phyloP scores from a whole-genome alignment of 2,797 vertebrate genomes.

The Bradypodion ventrale region DNA sequence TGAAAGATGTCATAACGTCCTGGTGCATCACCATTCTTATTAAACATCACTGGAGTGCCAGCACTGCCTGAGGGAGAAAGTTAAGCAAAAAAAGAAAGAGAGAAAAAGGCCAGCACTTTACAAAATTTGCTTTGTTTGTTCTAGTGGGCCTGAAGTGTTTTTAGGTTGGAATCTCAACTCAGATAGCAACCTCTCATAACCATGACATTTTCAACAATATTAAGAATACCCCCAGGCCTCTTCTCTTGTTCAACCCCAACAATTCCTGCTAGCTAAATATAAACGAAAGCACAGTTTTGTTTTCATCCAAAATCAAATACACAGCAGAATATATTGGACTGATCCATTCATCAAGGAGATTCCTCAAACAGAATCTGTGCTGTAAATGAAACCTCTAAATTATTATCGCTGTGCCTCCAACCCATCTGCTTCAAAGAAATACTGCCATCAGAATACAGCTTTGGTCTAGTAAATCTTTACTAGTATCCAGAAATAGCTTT shows the following conservation, averaged over 20 bases:
- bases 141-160: fast-evolving
- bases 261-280: not conserved
- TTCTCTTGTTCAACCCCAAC: not conserved
- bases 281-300: conserved; percentile 1
- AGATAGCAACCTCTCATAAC: not conserved
- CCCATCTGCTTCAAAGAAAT: conserved; percentile 64
- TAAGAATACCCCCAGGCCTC: not conserved
- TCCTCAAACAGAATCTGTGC: conserved; percentile 40
- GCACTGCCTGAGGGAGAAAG: conserved; percentile 86
- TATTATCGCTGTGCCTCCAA: not conserved
- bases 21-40: conserved; percentile 94
- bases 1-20: conserved; percentile 98
- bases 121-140: not conserved
- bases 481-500: conserved; percentile 62
- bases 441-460: conserved; percentile 59
- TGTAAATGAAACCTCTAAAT: conserved; percentile 45
- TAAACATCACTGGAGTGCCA: conserved; percentile 93
- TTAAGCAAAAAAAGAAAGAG: conserved; percentile 43
- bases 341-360: conserved; percentile 12
- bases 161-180: fast-evolving
- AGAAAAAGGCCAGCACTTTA: conserved; percentile 7
- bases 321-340: not conserved
- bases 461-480: conserved; percentile 57
- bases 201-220: fast-evolving
- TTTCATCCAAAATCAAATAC: not conserved